A percentile compares a stretch with the other conserved stretches of the same genome.
Evolutionary conservation across 2,113 vertebrate genomes (phyloP).

Genomic region (Stegastes partitus): DNA sequence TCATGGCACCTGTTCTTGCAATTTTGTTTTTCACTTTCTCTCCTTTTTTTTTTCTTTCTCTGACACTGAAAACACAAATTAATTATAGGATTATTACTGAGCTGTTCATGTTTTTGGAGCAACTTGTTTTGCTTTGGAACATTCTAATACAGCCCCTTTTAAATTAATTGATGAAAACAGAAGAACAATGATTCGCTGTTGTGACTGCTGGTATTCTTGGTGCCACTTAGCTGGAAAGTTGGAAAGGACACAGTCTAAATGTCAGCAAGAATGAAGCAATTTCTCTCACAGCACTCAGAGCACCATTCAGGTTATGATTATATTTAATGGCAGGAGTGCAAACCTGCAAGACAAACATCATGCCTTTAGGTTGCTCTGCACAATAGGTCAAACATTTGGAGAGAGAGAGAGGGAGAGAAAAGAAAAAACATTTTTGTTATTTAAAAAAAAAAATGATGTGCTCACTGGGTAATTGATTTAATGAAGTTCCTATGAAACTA

Average conservation of each 20-base stretch:
- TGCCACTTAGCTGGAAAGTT: constrained; percentile 3
- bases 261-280: constrained; percentile 25
- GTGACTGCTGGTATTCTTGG: neutral
- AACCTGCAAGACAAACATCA: neutral
- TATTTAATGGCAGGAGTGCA: constrained; percentile 18
- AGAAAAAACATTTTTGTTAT: constrained; percentile 9
- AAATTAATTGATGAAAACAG: neutral
- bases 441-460: constrained; percentile 88
- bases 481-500: constrained; percentile 95
- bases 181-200: no score
- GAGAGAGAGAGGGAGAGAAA: neutral
- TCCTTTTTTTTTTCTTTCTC: neutral
- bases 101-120: neutral
- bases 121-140: neutral
- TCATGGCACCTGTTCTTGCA: neutral
- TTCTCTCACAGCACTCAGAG: neutral
- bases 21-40: neutral
- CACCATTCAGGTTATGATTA: constrained; percentile 26
- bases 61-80: constrained; percentile 2
- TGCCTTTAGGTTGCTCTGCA: neutral
- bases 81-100: neutral
- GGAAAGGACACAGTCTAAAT: constrained; percentile 25
- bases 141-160: neutral
- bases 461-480: constrained; percentile 94
- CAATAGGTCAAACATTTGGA: neutral